A percentile compares a stretch with the other conserved stretches of the same genome.
Conservation (phyloP, 2,888 invertebrate species). For the Sarcophaga subvicina region DNA sequence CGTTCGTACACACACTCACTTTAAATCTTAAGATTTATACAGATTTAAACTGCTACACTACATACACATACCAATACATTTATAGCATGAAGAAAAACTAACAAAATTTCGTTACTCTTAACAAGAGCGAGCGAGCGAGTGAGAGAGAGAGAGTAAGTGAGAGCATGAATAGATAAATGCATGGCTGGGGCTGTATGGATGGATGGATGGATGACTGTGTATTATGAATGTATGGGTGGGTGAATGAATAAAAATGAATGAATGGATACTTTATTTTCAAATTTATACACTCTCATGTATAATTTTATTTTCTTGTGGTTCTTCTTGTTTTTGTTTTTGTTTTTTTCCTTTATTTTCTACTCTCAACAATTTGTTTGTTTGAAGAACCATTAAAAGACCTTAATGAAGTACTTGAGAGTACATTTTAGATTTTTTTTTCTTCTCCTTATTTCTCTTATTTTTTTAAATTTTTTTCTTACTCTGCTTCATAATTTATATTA, state of each 20-base stretch:
- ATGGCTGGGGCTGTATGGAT: background rate
- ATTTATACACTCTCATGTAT: background rate
- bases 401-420: slow-evolving; percentile 68
- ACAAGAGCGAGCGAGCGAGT: too few relatives aligned
- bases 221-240: background rate
- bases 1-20: too few relatives aligned
- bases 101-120: too few relatives aligned
- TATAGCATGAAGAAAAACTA: too few relatives aligned
- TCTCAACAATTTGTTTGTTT: slow-evolving; percentile 54
- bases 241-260: background rate
- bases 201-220: background rate
- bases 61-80: too few relatives aligned
- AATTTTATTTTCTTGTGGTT: background rate
- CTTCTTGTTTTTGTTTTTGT: background rate
- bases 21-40: too few relatives aligned
- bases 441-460: slow-evolving; percentile 7
- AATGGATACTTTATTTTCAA: slow-evolving; percentile 16
- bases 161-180: too few relatives aligned
- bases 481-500: slow-evolving; percentile 58
- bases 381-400: slow-evolving; percentile 68
- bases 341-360: background rate
- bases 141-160: too few relatives aligned
- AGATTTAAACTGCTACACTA: too few relatives aligned
- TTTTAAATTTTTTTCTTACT: background rate
- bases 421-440: slow-evolving; percentile 54